Evolutionary conservation across 2,888 invertebrate genomes (phyloP).

Genomic region (Orchesella flavescens): DNA sequence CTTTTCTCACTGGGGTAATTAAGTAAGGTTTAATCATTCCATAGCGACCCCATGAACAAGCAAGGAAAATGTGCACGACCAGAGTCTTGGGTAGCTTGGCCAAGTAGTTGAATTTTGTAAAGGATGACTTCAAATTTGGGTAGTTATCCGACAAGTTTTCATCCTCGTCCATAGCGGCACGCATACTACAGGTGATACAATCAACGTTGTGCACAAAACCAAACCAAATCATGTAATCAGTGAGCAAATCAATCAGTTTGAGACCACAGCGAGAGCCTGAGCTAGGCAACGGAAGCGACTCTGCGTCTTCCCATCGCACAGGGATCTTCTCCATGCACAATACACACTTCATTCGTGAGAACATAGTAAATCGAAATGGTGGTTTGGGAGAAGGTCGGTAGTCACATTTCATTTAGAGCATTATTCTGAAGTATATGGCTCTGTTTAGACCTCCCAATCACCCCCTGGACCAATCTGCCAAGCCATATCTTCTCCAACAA

Average conservation of each 20-base stretch:
- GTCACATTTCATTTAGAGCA: neutral
- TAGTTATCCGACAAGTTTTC: conserved; percentile 71
- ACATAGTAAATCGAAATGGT: conserved; percentile 85
- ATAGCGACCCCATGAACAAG: conserved; percentile 85
- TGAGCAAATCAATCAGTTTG: conserved; percentile 79
- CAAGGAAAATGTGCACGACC: conserved; percentile 91
- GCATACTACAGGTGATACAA: conserved; percentile 81
- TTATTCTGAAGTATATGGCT: conserved; percentile 50
- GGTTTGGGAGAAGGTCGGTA: conserved; percentile 73
- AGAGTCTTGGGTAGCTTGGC: conserved; percentile 89
- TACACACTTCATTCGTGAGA: conserved; percentile 84
- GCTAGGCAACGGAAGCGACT: conserved; percentile 86
- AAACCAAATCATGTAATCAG: conserved; percentile 88
- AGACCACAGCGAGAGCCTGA: conserved; percentile 77
- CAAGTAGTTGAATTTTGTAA: conserved; percentile 83
- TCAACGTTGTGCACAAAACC: conserved; percentile 89
- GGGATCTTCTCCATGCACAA: conserved; percentile 85
- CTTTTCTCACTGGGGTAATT: no score
- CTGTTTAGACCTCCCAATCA: conserved; percentile 44
- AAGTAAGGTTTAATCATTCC: conserved; percentile 87
- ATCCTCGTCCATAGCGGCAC: neutral
- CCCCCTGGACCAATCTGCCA: neutral
- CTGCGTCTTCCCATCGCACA: conserved; percentile 92
- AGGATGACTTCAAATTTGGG: conserved; percentile 79
- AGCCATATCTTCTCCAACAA: conserved; percentile 22